Evolutionary conservation across 2,797 vertebrate genomes (phyloP).

Genomic region (Arnoldichthys spilopterus): DNA sequence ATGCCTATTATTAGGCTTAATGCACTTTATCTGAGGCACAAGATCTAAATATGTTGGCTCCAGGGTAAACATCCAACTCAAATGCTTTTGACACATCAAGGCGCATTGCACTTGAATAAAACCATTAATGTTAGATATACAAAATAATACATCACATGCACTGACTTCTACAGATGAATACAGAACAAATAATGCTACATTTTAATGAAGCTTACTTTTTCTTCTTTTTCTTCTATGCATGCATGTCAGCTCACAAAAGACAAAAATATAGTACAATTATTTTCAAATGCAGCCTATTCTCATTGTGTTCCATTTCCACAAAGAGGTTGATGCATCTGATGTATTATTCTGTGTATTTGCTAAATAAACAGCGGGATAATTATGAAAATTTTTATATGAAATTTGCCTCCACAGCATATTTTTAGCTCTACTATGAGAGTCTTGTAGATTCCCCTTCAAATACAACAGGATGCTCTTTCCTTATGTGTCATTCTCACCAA

Average conservation of each 20-base stretch:
- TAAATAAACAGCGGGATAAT: neutral
- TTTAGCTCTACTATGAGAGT: neutral
- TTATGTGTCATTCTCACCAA: neutral
- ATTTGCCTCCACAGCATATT: neutral
- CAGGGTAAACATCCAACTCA: neutral
- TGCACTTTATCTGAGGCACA: neutral
- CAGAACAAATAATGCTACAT: neutral
- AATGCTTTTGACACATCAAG: neutral
- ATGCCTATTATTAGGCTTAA: neutral
- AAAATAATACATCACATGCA: conserved; percentile 9
- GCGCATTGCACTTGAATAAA: neutral
- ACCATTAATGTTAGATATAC: neutral
- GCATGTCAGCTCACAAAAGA: neutral
- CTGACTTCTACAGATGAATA: neutral
- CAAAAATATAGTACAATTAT: neutral
- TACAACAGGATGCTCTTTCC: neutral
- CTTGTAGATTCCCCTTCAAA: conserved; percentile 8
- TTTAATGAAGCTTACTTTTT: neutral
- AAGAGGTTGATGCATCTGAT: neutral
- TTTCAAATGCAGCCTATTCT: neutral
- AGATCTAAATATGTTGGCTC: too few relatives aligned
- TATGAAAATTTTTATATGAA: neutral
- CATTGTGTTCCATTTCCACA: neutral
- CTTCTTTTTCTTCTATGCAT: neutral
- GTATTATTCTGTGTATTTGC: neutral